Base-by-base conservation (phyloP, 2,888 invertebrate genomes). In the Drosophila helvetica region DNA sequence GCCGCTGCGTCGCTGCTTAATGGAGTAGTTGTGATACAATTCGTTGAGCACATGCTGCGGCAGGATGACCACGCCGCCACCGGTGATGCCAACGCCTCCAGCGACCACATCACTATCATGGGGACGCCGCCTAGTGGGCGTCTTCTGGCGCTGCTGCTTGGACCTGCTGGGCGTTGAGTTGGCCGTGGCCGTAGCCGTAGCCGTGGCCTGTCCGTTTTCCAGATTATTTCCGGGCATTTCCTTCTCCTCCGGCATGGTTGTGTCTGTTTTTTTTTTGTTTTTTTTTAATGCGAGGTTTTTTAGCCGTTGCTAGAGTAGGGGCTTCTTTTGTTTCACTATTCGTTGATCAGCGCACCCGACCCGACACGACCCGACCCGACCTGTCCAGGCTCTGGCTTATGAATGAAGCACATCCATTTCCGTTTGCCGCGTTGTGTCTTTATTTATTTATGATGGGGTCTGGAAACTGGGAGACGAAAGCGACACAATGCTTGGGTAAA, bases 1-100 rank as follows among this genome's bases (percentile, higher is more conserved):
- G 38, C 95, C 96, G 52, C 94, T 94, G 53, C 95, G 93, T 83
- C 95, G 94, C 90, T 96, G 96, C 84, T 95, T 94, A 51, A 94
- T 93, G 83, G 95, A 94, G 91, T 96, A 96, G 72, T 94, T 94
- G 78, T 95, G 95, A 90, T 96, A 96, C 6, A 96, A 93, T 82
- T 93, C 93, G 89, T 96, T 95, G 75, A 96, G 92, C 56, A 95
- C 94, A 9, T 93, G 93, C 85, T 94, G 94, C 42, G 94, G 91
- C 27, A 92, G 82, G 38, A 87, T 89, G 46, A 92, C 91, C 48
- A 89, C 85, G 52, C 84, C 86, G 15, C 84, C 90, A 10, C 80
- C 84, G 17, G 83, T 83, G 62, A 78, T 84, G 52, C 84, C 80
- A 7, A 79, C 77, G 19, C 80, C 76, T 0, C 83, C 83, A 18